Conservation (phyloP, 2,888 invertebrate genomes). For the Cinara cedri region DNA sequence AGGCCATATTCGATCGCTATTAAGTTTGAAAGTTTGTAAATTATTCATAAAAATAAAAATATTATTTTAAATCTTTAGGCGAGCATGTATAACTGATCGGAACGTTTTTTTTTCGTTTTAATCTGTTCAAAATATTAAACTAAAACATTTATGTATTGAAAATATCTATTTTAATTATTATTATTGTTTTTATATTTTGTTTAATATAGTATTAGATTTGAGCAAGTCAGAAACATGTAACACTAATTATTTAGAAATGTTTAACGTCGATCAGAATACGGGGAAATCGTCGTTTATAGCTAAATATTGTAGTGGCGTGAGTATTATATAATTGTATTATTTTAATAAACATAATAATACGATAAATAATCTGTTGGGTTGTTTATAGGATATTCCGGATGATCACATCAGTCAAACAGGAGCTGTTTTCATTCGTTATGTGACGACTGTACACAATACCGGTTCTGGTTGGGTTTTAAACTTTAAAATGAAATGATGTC, state of each 20-base stretch:
- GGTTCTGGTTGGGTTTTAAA: constrained; percentile 72
- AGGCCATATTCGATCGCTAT: too few species aligned
- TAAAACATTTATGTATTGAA: too few species aligned
- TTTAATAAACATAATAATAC: too few species aligned
- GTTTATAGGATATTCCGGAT: constrained; percentile 13
- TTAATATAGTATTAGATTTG: constrained; percentile 22
- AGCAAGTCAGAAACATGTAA: neutral
- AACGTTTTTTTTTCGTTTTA: too few species aligned
- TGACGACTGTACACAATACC: constrained; percentile 72
- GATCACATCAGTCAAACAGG: constrained; percentile 62
- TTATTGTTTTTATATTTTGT: neutral
- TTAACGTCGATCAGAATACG: neutral
- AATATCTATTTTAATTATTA: too few species aligned
- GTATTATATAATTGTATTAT: neutral
- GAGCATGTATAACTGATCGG: too few species aligned
- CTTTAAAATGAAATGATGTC: constrained; percentile 3
- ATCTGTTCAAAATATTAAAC: too few species aligned
- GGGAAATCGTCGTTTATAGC: neutral
- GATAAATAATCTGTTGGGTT: too few species aligned
- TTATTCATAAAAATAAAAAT: too few species aligned
- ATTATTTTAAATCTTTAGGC: too few species aligned
- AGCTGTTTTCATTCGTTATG: constrained; percentile 68
- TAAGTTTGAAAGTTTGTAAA: too few species aligned
- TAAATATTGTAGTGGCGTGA: constrained; percentile 29
- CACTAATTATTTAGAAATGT: constrained; percentile 30